A percentile compares a stretch with the other conserved stretches of the same genome.
These are phyloP conservation scores for Capitulum mitella DNA, from an alignment of 2,888 invertebrate genomes.

Conservation along the genomic window DNA sequence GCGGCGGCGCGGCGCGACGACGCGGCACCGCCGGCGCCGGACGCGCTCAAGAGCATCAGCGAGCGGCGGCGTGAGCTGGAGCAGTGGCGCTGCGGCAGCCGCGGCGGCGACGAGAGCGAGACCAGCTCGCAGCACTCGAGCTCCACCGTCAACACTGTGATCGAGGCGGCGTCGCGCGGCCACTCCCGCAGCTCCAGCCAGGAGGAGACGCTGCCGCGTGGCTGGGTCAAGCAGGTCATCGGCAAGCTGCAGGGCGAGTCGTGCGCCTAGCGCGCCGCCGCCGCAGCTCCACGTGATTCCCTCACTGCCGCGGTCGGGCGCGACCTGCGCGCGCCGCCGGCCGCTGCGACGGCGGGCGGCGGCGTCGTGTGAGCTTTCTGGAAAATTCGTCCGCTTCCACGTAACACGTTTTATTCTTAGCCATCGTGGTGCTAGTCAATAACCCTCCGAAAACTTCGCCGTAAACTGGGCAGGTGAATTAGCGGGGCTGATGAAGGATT, in stretches of 20 bases:
- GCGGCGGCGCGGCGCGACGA: constrained; percentile 37
- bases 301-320: constrained; percentile 15
- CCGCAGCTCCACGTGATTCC: constrained; percentile 1
- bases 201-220: constrained; percentile 43
- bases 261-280: background rate
- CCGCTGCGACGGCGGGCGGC: no score
- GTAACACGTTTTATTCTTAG: background rate
- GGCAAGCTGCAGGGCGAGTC: constrained; percentile 55
- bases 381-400: background rate
- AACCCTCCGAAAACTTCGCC: background rate
- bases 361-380: background rate
- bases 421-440: constrained; percentile 21
- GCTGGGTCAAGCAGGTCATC: constrained; percentile 67
- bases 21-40: constrained; percentile 36
- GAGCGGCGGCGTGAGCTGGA: constrained; percentile 43
- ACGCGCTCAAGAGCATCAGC: constrained; percentile 42
- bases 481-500: no score
- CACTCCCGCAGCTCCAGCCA: constrained; percentile 23
- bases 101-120: constrained; percentile 41
- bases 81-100: constrained; percentile 37
- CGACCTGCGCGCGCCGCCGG: no score
- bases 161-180: constrained; percentile 40
- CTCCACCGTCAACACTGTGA: constrained; percentile 43
- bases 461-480: no score
- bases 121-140: constrained; percentile 45